Evolutionary conservation across 2,888 invertebrate genomes (phyloP), one percentile per base, ranked within the genome.

Genomic region (Gerris lacustris): DNA sequence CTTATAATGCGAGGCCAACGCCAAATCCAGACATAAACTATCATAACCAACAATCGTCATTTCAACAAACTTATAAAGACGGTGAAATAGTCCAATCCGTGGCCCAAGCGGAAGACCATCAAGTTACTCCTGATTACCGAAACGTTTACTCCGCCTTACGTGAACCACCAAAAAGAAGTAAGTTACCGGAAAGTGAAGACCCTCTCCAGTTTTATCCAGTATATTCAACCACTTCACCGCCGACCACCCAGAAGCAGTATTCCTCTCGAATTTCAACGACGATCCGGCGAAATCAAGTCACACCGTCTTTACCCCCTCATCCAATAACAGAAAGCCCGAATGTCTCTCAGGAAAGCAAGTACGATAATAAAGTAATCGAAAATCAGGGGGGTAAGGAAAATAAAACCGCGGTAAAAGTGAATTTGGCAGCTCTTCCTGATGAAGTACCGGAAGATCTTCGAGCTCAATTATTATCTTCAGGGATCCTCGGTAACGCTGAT

Each of bases 361-460:
- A 64, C 9, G 31, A 31, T 18, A 62, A 62, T 62, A 9, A 64
- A 64, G 17, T 18, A 9, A 64, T 9, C 17, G 17, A n/a, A 17
- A 17, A n/a, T 18, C 64, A 9, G 64, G 44, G 69, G 66, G 74
- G 76, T 63, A 74, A 78, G 80, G 77, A 80, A 45, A 83, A 83
- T 72, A 83, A 84, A 70, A 84, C 84, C 70, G 64, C 64, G 7
- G 31, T 64, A 11, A 80, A 80, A 55, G 85, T 84, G 76, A 82
- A 80, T 74, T 79, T 83, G 6, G 82, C 82, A 0, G 81, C 80
- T 67, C 77, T 94, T 66, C 94, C 94, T 11, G 92, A 92, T 77
- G 93, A 94, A 82, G 92, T 76, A 15, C 94, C 94, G 6, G 92
- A 92, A 75, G 93, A 94, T 76, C 83, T 94, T 67, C 84, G 92